Conservation (phyloP, 2,797 vertebrate species). For the Pelobates cultripes region DNA sequence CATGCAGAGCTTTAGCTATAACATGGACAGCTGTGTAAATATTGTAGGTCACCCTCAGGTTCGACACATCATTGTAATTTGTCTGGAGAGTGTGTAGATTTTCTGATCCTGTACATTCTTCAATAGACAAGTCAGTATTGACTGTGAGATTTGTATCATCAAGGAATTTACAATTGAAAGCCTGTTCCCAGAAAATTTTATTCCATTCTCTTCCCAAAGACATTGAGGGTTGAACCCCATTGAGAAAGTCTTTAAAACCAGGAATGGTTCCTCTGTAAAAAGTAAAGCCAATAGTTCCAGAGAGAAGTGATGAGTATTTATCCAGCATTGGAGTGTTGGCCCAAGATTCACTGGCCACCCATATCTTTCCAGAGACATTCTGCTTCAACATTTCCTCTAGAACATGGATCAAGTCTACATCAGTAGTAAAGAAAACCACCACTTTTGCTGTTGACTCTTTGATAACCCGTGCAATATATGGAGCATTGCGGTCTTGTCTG, state of each 20-base stretch:
- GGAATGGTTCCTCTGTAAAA: neutral
- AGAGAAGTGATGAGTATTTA: neutral
- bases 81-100: neutral
- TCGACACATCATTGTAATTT: slow-evolving; percentile 7
- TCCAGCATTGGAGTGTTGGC: neutral
- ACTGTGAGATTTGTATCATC: neutral
- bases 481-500: neutral
- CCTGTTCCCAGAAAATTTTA: slow-evolving; percentile 16
- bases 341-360: slow-evolving; percentile 28
- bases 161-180: slow-evolving; percentile 7
- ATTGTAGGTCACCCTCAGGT: neutral
- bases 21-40: slow-evolving; percentile 32
- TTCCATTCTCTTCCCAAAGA: neutral
- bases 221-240: neutral
- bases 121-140: neutral
- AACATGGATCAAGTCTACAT: neutral
- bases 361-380: slow-evolving; percentile 27
- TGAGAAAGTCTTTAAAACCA: slow-evolving; percentile 2
- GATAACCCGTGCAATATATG: slow-evolving; percentile 1
- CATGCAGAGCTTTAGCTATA: slow-evolving; percentile 25
- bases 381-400: slow-evolving; percentile 10
- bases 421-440: slow-evolving; percentile 12
- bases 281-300: slow-evolving; percentile 17
- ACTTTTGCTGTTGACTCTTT: slow-evolving; percentile 26
- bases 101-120: slow-evolving; percentile 18